Base-by-base conservation (phyloP, 2,888 invertebrate genomes). In the Andrena haemorrhoa region DNA sequence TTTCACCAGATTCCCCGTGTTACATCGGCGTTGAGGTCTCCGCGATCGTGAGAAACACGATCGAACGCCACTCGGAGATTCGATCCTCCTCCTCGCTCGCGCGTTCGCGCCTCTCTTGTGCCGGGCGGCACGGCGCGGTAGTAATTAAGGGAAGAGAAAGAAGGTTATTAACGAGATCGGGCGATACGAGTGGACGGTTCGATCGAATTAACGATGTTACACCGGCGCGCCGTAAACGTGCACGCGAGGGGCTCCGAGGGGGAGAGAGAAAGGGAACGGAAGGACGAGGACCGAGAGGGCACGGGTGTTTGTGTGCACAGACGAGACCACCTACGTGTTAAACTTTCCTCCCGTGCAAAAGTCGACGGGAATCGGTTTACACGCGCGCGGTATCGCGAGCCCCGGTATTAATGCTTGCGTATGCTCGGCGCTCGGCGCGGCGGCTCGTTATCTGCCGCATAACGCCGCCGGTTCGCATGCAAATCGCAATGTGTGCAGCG, bases 351-450 rank as follows among this genome's bases (percentile, higher is more conserved):
- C 58, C 76, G 83, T 81, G 90, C 89, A 86, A 87, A 86, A 87
- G 88, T 88, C 89, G 88, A 86, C 89, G 86, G 83, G 89, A 90
- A 90, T 89, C 90, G 88, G 88, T 90, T 88, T 86, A 88, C 89
- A 90, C 89, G 87, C 90, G 87, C 90, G 73, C 78, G 79, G 79
- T 88, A 82, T 88, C 86, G 73, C 84, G 79, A 58, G 56, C 26
- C 56, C 69, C 76, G 75, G 86, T 86, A 88, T 87, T 88, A 88
- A 87, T 86, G 88, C 84, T 80, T 72, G 88, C 82, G 87, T 88
- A 88, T 81, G 84, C 88, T 79, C 70, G 79, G 81, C 68, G 86
- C 81, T 63, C 88, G 82, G 49, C 75, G 79, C 88, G 76, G 77
- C 81, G 68, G 79, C 88, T 87, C 88, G 87, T 87, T 87, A 87